Conservation (phyloP, 1,140 invertebrate genomes). For the Pogonomyrmex barbatus region DNA sequence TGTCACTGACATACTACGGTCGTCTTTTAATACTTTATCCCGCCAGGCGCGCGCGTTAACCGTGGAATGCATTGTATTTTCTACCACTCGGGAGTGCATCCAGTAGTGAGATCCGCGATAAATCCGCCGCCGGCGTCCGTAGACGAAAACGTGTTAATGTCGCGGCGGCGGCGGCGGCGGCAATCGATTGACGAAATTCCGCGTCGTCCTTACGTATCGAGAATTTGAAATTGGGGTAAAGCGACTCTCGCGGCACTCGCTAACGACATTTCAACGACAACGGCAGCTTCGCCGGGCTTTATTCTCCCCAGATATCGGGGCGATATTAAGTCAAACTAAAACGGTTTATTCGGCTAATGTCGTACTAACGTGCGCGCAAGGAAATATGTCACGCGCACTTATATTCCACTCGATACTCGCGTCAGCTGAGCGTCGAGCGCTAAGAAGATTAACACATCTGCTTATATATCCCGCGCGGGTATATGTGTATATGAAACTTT, state of each 20-base stretch:
- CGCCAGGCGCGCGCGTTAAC: not conserved
- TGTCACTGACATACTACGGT: not conserved
- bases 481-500: slow-evolving; percentile 12
- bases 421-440: slow-evolving; percentile 49
- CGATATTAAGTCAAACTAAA: slow-evolving; percentile 53
- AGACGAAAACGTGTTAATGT: slow-evolving; percentile 18
- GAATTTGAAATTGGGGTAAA: slow-evolving; percentile 33
- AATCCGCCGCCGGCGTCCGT: not conserved
- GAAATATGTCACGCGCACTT: slow-evolving; percentile 54
- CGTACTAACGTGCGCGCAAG: slow-evolving; percentile 47
- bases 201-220: slow-evolving; percentile 31
- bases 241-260: not conserved
- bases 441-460: slow-evolving; percentile 65
- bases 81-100: not conserved
- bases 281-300: slow-evolving; percentile 16
- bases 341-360: slow-evolving; percentile 62
- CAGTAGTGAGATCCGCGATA: slow-evolving; percentile 22
- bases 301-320: slow-evolving; percentile 50
- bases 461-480: slow-evolving; percentile 7
- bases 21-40: not conserved
- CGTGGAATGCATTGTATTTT: not conserved
- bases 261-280: slow-evolving; percentile 62
- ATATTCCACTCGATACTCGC: slow-evolving; percentile 53
- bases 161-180: not conserved
- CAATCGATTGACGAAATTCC: slow-evolving; percentile 34